Percentiles rank a stretch among this genome's conserved stretches.
Conservation (phyloP, 2,888 invertebrate genomes). For the Brachyptera putata region DNA sequence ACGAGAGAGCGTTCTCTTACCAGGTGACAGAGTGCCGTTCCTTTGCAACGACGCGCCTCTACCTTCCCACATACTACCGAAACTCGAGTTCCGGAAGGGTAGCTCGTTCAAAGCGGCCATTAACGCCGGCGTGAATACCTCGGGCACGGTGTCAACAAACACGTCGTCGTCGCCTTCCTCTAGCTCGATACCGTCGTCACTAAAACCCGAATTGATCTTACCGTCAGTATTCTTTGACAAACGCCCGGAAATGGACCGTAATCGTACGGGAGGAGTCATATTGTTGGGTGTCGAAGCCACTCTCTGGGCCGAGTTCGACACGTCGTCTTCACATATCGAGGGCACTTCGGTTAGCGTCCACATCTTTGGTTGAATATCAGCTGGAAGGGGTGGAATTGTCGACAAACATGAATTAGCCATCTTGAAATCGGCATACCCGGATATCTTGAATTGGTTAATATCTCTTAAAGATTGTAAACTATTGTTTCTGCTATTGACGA, state of each 20-base stretch:
- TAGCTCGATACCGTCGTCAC: constrained; percentile 16
- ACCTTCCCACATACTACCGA: constrained; percentile 3
- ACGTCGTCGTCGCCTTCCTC: constrained; percentile 21
- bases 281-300: neutral
- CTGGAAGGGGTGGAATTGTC: constrained; percentile 13
- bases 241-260: neutral
- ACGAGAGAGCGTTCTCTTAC: neutral
- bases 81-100: constrained; percentile 7
- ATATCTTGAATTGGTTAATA: neutral
- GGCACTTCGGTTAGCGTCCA: constrained; percentile 30
- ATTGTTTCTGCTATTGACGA: constrained; percentile 16
- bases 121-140: neutral
- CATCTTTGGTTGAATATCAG: constrained; percentile 19
- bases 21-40: neutral
- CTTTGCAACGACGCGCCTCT: neutral
- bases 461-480: constrained; percentile 25
- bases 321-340: constrained; percentile 28
- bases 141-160: constrained; percentile 9
- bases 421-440: constrained; percentile 5
- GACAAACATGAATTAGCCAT: constrained; percentile 14
- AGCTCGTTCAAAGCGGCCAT: constrained; percentile 6
- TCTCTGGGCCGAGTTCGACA: neutral
- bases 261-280: neutral
- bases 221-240: too few species aligned
- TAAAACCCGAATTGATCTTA: constrained; percentile 21